These are phyloP conservation scores for Aselliscus stoliczkanus DNA, from an alignment of 2,797 vertebrate species.

Conservation along the genomic window DNA sequence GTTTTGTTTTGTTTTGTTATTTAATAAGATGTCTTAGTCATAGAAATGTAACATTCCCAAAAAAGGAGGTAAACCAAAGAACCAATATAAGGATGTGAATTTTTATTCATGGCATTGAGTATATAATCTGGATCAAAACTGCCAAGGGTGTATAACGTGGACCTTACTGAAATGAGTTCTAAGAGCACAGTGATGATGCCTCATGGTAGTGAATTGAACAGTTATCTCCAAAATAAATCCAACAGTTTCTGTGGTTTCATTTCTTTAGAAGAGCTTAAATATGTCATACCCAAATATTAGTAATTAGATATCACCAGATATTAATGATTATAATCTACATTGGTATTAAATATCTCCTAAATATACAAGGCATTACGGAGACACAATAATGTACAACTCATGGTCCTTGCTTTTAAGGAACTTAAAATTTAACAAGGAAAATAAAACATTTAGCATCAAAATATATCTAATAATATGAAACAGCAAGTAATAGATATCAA, in stretches of 20 bases:
- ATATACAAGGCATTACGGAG: not conserved
- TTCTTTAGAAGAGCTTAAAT: not conserved
- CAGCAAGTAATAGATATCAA: not conserved
- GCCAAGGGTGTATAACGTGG: not conserved
- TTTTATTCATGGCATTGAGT: not conserved
- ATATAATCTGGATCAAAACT: not conserved
- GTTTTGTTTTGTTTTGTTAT: not conserved
- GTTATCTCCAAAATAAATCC: slow-evolving; percentile 7
- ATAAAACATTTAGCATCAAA: not conserved
- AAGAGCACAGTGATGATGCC: not conserved
- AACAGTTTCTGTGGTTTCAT: not conserved
- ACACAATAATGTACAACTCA: not conserved
- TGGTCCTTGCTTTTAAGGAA: not conserved
- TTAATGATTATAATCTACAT: not conserved
- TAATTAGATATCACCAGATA: not conserved
- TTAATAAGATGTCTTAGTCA: not conserved
- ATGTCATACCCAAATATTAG: not conserved
- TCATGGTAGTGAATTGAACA: not conserved
- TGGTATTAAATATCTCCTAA: not conserved
- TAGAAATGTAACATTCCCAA: not conserved
- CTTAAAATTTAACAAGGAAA: not conserved
- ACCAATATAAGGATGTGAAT: not conserved
- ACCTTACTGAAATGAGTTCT: not conserved
- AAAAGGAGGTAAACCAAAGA: not conserved
- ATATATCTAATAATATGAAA: not conserved